phyloP scores from a whole-genome alignment of 2,113 vertebrate genomes.

The Sarotherodon lohbergeri region DNA sequence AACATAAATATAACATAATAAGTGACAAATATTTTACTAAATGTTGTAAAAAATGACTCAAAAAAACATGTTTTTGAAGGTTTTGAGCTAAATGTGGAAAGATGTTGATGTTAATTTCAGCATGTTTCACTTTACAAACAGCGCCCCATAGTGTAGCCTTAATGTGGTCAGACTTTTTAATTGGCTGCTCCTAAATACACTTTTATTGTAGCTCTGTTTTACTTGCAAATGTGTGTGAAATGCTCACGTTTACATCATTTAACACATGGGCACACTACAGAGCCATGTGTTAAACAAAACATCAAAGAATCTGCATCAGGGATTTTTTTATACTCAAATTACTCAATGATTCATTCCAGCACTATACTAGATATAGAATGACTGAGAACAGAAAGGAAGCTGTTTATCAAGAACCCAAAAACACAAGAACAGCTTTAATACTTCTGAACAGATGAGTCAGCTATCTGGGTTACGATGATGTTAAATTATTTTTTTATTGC shows the following conservation, averaged over 20 bases:
- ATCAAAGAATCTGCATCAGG: background rate
- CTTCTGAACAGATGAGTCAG: background rate
- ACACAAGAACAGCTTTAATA: background rate
- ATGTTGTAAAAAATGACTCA: accelerated
- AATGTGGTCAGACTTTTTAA: background rate
- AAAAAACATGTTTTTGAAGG: background rate
- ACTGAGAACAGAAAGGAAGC: background rate
- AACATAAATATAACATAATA: background rate
- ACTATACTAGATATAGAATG: background rate
- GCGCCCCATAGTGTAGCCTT: background rate
- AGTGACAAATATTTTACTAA: background rate
- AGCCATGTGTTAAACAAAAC: background rate
- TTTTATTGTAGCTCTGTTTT: background rate
- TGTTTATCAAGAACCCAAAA: background rate
- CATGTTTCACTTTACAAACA: accelerated
- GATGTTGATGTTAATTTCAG: background rate
- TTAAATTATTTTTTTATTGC: background rate
- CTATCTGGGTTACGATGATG: background rate
- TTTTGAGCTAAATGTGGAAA: background rate
- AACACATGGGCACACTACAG: background rate
- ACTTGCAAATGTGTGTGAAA: background rate
- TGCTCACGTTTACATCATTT: background rate
- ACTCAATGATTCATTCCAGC: accelerated
- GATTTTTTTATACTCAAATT: background rate
- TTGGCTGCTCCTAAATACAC: background rate